Evolutionary conservation across 2,888 invertebrate species (phyloP), one percentile per base, ranked within the genome.

Genomic region (Mythimna ferrago): DNA sequence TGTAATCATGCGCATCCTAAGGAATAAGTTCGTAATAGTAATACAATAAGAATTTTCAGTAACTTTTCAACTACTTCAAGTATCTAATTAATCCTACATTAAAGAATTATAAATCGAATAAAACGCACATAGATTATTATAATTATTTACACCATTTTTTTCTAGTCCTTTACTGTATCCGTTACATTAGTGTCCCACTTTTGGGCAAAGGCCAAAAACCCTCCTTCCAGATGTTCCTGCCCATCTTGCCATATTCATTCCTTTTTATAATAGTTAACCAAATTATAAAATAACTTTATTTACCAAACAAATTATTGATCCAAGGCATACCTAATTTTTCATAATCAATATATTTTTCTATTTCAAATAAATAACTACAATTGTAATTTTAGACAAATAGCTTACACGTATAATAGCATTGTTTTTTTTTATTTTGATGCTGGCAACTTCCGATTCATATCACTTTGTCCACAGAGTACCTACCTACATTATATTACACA

Each of bases 391-490:
- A 48, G 26, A 14, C 3, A 71, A 56, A 41, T 51, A 65, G 32
- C 41, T 56, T 19, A 53, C 32, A 71, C 6, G 2, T 32, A 26
- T 26, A 26, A 26, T 26, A 2, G 44, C 1, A 21, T n/a, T 4
- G 53, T 0, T n/a, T 10, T 54, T 32, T 69, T 70, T 48, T 0
- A 56, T 57, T 54, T 68, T 4, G 4, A 54, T 57, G 14, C 57
- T 81, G 81, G 81, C 68, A 80, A 80, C 66, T 35, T 6, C 6
- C 6, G 19, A 14, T 32, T 54, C 53, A 6, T n/a, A 35, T 54
- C 84, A 91, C 90, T 91, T 77, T 65, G 83, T 75, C 48, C 48
- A 48, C 6, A 48, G 48, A 48, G 16, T 48, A 48, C 48, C 48
- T 48, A 48, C 48, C 48, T 48, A 48, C 48, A 48, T 48, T 48